Conservation (phyloP, 2,888 invertebrate genomes). For the Amblyjoppa proteus region DNA sequence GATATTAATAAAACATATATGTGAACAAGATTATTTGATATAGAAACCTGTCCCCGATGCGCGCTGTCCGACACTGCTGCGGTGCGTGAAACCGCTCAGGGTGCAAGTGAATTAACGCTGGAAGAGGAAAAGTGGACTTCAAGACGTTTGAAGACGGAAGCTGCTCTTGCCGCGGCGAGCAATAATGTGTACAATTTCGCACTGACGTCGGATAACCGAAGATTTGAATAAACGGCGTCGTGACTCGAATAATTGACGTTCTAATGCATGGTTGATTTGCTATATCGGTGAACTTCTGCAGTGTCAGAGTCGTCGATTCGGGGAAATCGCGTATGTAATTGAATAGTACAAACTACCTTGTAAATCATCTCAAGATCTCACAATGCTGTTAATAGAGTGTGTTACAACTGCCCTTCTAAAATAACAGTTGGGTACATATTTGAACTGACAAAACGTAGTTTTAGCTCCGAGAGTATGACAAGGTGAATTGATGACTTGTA, state of each 20-base stretch:
- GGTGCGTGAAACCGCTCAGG: too few relatives aligned
- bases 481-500: background rate
- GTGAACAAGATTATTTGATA: too few relatives aligned
- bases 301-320: conserved; percentile 50
- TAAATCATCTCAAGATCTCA: conserved; percentile 8
- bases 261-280: conserved; percentile 60
- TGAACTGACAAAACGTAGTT: conserved; percentile 73
- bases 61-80: too few relatives aligned
- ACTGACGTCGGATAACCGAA: too few relatives aligned
- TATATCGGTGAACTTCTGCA: conserved; percentile 75
- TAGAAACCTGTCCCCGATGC: too few relatives aligned
- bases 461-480: conserved; percentile 73
- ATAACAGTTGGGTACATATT: conserved; percentile 77
- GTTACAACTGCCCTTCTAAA: conserved; percentile 71
- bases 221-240: too few relatives aligned
- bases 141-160: too few relatives aligned
- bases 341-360: conserved; percentile 63
- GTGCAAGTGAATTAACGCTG: too few relatives aligned
- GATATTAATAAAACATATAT: too few relatives aligned
- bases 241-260: background rate
- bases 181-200: too few relatives aligned
- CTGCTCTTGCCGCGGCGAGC: too few relatives aligned
- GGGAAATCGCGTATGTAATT: conserved; percentile 50
- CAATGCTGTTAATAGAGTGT: conserved; percentile 60
- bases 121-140: too few relatives aligned